Evolutionary conservation across 2,113 vertebrate species (phyloP).

Genomic region (Oreochromis spilurus): DNA sequence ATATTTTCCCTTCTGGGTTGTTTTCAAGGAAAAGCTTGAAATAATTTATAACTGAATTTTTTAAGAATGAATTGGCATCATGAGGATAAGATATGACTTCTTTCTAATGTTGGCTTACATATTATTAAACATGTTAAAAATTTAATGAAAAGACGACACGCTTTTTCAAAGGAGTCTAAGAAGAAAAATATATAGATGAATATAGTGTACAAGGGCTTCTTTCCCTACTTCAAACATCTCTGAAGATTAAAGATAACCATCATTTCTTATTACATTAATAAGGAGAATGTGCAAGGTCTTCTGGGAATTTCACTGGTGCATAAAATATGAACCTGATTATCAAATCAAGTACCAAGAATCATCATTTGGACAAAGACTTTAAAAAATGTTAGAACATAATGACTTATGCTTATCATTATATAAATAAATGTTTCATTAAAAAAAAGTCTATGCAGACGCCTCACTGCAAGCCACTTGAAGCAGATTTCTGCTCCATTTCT

Average conservation of each 20-base stretch:
- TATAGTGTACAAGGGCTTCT: not conserved
- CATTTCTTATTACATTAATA: not conserved
- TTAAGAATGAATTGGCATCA: not conserved
- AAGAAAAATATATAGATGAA: not conserved
- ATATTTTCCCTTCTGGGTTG: not conserved
- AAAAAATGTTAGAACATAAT: not conserved
- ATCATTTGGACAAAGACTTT: not conserved
- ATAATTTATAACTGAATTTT: not conserved
- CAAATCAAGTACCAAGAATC: not conserved
- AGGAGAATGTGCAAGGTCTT: not conserved
- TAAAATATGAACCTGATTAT: not conserved
- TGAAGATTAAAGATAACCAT: not conserved
- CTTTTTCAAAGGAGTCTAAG: not conserved
- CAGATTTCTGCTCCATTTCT: constrained; percentile 1
- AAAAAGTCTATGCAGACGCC: not conserved
- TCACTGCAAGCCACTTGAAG: not conserved
- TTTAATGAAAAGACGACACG: not conserved
- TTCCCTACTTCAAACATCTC: not conserved
- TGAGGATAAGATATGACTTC: not conserved
- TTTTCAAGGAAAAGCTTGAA: not conserved
- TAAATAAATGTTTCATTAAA: not conserved
- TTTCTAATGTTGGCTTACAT: not conserved
- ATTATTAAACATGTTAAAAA: not conserved
- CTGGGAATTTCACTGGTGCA: not conserved
- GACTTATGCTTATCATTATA: not conserved